Evolutionary conservation across 2,888 invertebrate genomes (phyloP).

Genomic region (Gortyna flavago): DNA sequence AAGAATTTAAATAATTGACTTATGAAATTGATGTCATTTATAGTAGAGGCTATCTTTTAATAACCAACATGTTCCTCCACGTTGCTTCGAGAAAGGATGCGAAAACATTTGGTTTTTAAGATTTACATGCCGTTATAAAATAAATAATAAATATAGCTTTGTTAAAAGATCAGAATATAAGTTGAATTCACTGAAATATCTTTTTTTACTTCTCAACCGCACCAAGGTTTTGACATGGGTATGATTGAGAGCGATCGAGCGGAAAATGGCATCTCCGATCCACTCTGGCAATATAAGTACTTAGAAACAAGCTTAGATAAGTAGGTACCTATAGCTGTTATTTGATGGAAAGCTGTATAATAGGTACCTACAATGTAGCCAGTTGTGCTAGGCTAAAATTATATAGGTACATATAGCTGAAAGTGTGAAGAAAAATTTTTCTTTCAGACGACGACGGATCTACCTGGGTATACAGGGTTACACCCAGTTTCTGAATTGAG

Average conservation of each 20-base stretch:
- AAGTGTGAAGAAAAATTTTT: not conserved
- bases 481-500: no score
- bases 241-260: constrained; percentile 83
- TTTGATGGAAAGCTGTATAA: not conserved
- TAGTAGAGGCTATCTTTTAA: not conserved
- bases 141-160: not conserved
- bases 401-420: not conserved
- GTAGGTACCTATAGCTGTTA: not conserved
- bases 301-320: constrained; percentile 22
- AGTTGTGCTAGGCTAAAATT: not conserved
- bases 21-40: constrained; percentile 21
- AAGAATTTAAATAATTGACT: constrained; percentile 45
- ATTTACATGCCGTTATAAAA: not conserved
- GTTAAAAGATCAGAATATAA: constrained; percentile 21
- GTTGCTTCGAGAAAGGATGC: not conserved
- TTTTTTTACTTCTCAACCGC: constrained; percentile 55
- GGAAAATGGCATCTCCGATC: constrained; percentile 83
- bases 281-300: constrained; percentile 66
- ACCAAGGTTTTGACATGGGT: constrained; percentile 75
- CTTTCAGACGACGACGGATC: not conserved
- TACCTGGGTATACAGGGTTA: no score
- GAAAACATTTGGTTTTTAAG: not conserved
- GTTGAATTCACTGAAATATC: constrained; percentile 8
- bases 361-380: not conserved
- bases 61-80: not conserved